Conservation (phyloP, 2,113 vertebrate genomes). For the Rallus limicola region DNA sequence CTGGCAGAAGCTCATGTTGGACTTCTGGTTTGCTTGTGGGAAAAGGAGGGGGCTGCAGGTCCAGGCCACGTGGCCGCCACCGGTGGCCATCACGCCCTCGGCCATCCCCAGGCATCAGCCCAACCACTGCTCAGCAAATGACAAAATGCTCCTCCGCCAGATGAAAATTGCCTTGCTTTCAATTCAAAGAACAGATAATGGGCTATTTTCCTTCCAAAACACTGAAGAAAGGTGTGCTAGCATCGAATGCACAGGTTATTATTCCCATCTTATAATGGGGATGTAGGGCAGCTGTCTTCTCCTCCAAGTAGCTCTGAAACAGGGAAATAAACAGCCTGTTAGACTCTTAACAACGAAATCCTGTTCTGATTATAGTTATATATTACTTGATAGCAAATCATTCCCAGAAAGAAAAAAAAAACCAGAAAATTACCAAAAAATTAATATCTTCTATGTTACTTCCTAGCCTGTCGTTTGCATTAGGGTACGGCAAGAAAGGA, state of each 20-base stretch:
- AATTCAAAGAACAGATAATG: constrained; percentile 28
- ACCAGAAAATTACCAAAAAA: constrained; percentile 10
- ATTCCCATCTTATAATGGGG: not conserved
- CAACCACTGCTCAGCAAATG: not conserved
- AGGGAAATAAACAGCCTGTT: not conserved
- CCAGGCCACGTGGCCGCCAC: not conserved
- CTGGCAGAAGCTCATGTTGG: not conserved
- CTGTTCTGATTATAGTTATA: not conserved
- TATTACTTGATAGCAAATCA: constrained; percentile 6
- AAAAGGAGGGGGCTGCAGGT: not conserved
- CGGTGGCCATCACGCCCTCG: accelerated
- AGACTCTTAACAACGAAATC: not conserved
- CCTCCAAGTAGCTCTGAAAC: not conserved
- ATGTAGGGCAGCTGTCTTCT: not conserved
- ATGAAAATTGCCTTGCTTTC: constrained; percentile 38
- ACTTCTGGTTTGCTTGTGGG: not conserved
- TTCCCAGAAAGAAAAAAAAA: not conserved
- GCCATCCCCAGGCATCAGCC: not conserved
- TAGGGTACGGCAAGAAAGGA: not conserved
- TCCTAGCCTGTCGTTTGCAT: not conserved
- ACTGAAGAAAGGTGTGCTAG: not conserved
- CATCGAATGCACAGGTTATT: not conserved
- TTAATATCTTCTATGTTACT: not conserved
- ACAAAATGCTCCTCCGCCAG: not conserved
- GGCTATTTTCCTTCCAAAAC: constrained; percentile 42